Evolutionary conservation across 2,113 vertebrate species (phyloP), one percentile per base, ranked within the genome.

Genomic region (Maccullochella peelii): DNA sequence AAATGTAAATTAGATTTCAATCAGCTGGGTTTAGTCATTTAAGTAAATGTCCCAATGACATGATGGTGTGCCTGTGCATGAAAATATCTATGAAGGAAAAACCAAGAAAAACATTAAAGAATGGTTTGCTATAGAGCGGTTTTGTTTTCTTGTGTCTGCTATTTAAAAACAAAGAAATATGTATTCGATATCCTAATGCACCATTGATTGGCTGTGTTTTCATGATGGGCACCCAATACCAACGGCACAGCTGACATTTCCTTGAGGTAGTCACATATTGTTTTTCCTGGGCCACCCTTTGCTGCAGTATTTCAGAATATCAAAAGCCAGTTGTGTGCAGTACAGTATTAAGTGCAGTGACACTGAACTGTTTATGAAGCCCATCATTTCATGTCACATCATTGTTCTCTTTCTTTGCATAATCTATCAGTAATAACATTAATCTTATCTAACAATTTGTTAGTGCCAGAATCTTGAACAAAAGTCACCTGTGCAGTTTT

Each of bases 1-100:
- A 84, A 86, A 86, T 87, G 73, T 57, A 79, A 87, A 91, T 84
- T 55, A 30, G 42, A 73, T 50, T 83, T 79, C 33, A 73, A 59
- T 86, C 76, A 81, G 55, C 21, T 67, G 36, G 57, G 18, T 79
- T 83, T 62, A 58, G 50, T 63, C 59, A 47, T 78, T 70, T 80
- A 69, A 52, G 57, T 70, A 47, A 84, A 86, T 78, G 68, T 69
- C 65, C 44, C 73, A 50, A 7, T 74, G 14, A 61, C 27, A 33
- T 40, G n/a, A 52, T 23, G n/a, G 49, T 57, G 67, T 55, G 76
- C 25, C 54, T 59, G 2, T 62, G 33, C 8, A 14, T 9, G 12
- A 52, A 55, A 71, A 65, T n/a, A 76, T 47, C 14, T 16, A 5
- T 49, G 6, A 36, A 21, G n/a, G 33, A 61, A 49, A 52, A 47